Evolutionary conservation across 1,140 invertebrate species (phyloP).

Genomic region (Drosophila sp.): DNA sequence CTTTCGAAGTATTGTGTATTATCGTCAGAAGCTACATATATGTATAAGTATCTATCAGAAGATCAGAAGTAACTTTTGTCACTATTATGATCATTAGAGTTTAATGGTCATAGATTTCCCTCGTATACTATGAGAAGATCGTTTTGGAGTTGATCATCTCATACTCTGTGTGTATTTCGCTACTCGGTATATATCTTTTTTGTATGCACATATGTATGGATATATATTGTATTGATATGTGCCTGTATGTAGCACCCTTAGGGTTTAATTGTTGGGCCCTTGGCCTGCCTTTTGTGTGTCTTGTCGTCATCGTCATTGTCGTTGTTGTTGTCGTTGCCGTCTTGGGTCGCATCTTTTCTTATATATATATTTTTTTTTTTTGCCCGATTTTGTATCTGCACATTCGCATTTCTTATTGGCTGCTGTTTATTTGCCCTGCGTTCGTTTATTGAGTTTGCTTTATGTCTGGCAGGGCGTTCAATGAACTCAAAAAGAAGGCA

Average conservation of each 20-base stretch:
- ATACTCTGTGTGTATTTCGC: not conserved
- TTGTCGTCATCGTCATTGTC: not conserved
- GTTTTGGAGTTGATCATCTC: not conserved
- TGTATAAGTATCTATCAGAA: no score
- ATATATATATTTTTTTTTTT: conserved; percentile 51
- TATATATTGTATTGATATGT: not conserved
- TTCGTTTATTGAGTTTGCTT: conserved; percentile 78
- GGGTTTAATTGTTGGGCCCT: conserved; percentile 8
- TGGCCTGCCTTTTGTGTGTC: not conserved
- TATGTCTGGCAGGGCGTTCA: conserved; percentile 65
- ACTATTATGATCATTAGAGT: no score
- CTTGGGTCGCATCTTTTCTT: conserved; percentile 28
- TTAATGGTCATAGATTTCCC: no score
- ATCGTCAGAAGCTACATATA: no score
- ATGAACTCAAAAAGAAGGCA: conserved; percentile 59
- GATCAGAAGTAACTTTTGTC: no score
- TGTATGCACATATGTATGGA: not conserved
- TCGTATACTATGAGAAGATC: not conserved
- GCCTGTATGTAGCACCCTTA: not conserved
- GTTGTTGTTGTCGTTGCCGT: not conserved
- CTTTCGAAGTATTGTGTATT: no score
- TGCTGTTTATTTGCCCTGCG: conserved; percentile 76
- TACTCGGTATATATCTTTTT: no score
- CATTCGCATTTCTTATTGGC: conserved; percentile 74
- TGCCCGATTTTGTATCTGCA: conserved; percentile 62